Conservation (phyloP, 2,113 vertebrate species). For the Perognathus longimembris region DNA sequence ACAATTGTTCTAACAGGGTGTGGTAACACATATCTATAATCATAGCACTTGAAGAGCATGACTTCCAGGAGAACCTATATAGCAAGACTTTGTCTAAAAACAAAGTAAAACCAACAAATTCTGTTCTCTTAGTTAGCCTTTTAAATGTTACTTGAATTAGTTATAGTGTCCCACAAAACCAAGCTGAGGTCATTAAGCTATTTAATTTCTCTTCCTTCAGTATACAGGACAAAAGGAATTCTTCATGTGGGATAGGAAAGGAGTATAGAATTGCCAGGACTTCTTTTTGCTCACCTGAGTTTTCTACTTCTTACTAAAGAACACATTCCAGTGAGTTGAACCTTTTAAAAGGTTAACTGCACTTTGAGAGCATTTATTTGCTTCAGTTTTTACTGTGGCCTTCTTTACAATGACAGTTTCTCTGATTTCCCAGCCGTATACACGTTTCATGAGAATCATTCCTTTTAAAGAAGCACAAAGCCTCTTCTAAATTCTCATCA, state of each 20-base stretch:
- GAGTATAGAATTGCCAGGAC: conserved; percentile 59
- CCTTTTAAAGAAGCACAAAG: conserved; percentile 64
- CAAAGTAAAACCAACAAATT: no score
- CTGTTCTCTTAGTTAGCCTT: not conserved
- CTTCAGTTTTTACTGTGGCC: conserved; percentile 45
- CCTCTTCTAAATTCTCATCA: conserved; percentile 57
- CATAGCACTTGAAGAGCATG: no score
- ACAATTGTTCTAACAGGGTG: not conserved
- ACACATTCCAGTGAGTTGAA: conserved; percentile 51
- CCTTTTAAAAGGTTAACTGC: conserved; percentile 63
- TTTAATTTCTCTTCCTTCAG: conserved; percentile 59
- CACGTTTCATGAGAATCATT: conserved; percentile 67
- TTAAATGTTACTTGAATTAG: conserved; percentile 59
- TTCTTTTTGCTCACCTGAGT: conserved; percentile 36
- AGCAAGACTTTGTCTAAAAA: no score
- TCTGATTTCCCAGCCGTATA: conserved; percentile 70
- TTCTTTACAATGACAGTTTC: conserved; percentile 60
- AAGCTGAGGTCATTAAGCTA: conserved; percentile 50
- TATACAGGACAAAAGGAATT: conserved; percentile 40
- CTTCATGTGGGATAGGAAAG: conserved; percentile 41
- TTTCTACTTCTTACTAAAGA: conserved; percentile 62
- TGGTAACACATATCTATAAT: no score
- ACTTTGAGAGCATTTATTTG: conserved; percentile 43
- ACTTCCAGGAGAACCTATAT: no score
- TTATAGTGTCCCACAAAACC: conserved; percentile 55